Base-by-base conservation (phyloP, 1,140 invertebrate genomes). In the Ips nitidus region DNA sequence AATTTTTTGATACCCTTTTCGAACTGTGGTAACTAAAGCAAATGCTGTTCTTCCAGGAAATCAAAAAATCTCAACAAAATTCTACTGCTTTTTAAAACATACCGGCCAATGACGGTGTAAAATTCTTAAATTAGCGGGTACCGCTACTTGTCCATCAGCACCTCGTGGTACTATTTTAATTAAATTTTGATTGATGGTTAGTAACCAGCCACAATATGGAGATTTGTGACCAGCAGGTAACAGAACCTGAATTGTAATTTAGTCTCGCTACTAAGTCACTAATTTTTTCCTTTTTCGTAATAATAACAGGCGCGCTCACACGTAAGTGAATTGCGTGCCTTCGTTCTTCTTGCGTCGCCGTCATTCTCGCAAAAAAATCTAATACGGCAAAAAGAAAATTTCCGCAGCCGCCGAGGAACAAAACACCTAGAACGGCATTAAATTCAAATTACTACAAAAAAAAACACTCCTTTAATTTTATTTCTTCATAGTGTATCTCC, bases 401-500 rank as follows among this genome's bases (percentile, higher is more conserved):
- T 22, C 22, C 3, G 7, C 45, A 3, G 6, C 45, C 2, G 45
- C 45, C 45, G 6, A 8, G 38, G 7, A 59, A 41, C 57, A 42
- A 66, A 66, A 66, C 64, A 37, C 53, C 42, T 57, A 57, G 64
- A 53, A 42, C 61, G 61, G 64, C 64, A 66, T 66, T 66, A 66
- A 66, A 66, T 66, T 66, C 64, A 45, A 66, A 66, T 66, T 66
- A 66, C 37, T n/a, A 38, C 7, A 42, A 65, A 66, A 50, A 65
- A 65, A 38, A 41, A 22, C 42, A 45, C 63, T 56, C 42, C 22
- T 55, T 65, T 55, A 53, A 65, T 66, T 45, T 62, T 64, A 64
- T 53, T 41, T 64, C 41, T 64, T 53, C n/a, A 6, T 61, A 37
- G 41, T 45, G 41, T n/a, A 59, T 59, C 36, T 59, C 39, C 36